A percentile compares a stretch with the other conserved stretches of the same genome.
phyloP scores from a whole-genome alignment of 1,140 invertebrate genomes.

The Heliconius himera region DNA sequence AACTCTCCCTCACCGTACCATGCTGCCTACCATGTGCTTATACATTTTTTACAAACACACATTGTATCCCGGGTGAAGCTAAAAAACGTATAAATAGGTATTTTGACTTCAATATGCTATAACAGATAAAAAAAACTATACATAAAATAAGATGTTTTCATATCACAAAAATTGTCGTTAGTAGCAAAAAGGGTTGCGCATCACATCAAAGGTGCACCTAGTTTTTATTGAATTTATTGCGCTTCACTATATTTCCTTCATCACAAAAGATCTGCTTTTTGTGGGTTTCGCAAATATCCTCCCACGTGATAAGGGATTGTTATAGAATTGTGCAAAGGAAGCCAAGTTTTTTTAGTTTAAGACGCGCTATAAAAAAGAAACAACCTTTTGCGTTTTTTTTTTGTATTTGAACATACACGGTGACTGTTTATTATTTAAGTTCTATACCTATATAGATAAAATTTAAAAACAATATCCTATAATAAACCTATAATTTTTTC shows the following conservation, averaged over 20 bases:
- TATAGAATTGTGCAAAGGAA: conserved; percentile 32
- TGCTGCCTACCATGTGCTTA: too few species aligned
- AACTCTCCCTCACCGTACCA: too few species aligned
- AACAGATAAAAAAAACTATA: not conserved
- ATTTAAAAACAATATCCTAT: not conserved
- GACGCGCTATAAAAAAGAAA: not conserved
- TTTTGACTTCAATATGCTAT: not conserved
- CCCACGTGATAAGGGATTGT: conserved; percentile 47
- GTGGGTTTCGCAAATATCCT: conserved; percentile 72
- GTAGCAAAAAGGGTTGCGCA: conserved; percentile 32
- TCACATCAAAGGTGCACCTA: conserved; percentile 52
- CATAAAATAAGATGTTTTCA: not conserved
- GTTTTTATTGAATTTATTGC: conserved; percentile 52
- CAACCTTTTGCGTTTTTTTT: not conserved
- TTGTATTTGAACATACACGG: not conserved
- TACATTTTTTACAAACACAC: too few species aligned
- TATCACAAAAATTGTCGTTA: not conserved
- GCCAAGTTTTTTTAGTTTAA: conserved; percentile 22
- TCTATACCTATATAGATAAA: not conserved
- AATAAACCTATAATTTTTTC: too few species aligned
- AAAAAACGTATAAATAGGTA: not conserved
- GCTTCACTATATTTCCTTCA: conserved; percentile 63
- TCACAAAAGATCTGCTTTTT: conserved; percentile 41
- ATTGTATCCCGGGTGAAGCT: too few species aligned
- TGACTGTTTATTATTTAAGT: not conserved